These are phyloP conservation scores for Chromoteleia sp. DNA, from an alignment of 2,888 invertebrate species.

Conservation along the genomic window DNA sequence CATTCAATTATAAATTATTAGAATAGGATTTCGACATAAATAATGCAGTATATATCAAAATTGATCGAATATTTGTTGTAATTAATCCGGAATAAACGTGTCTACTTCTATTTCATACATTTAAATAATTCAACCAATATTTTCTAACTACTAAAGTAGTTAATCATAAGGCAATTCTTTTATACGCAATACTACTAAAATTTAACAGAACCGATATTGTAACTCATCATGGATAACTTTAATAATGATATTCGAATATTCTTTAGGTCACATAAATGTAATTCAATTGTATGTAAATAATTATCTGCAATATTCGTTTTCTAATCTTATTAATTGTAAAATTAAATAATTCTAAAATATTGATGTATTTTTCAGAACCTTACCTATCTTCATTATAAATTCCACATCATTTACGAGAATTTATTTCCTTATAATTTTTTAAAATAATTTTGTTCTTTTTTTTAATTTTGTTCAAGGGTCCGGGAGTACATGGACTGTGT, in stretches of 20 bases:
- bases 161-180: neutral
- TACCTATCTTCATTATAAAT: too few relatives aligned
- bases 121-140: neutral
- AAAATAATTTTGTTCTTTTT: neutral
- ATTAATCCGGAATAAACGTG: slow-evolving; percentile 17
- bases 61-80: neutral
- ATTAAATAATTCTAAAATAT: too few relatives aligned
- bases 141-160: neutral
- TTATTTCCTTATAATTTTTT: neutral
- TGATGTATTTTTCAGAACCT: too few relatives aligned
- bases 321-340: too few relatives aligned
- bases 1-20: slow-evolving; percentile 2
- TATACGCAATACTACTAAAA: neutral
- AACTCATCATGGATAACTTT: too few relatives aligned
- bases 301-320: neutral
- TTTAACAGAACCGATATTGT: too few relatives aligned
- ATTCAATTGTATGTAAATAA: slow-evolving; percentile 2
- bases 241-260: neutral
- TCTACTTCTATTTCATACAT: slow-evolving; percentile 7
- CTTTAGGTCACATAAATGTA: neutral
- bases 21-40: slow-evolving; percentile 4
- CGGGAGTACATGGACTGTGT: slow-evolving; percentile 98
- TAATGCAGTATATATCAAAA: slow-evolving; percentile 1
- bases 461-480: slow-evolving; percentile 86
- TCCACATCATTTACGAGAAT: too few relatives aligned